Conservation (phyloP, 2,797 vertebrate species). For the Manis pentadactyla region DNA sequence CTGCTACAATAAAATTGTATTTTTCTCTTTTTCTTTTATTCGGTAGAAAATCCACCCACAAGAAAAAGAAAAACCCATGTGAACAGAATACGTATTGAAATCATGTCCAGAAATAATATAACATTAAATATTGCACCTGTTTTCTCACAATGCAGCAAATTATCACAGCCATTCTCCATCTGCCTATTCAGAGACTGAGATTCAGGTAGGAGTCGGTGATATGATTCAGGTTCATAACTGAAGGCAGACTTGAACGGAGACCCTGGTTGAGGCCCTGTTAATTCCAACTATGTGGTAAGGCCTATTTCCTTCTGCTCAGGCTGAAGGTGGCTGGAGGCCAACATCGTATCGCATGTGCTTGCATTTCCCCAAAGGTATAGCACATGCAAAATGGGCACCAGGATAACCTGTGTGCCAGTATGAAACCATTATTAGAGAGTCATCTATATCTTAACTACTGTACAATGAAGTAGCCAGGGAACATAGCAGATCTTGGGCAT, state of each 20-base stretch:
- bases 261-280: not conserved
- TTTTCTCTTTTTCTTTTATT: not conserved
- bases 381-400: not conserved
- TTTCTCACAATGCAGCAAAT: not conserved
- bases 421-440: not conserved
- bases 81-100: not conserved
- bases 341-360: accelerated
- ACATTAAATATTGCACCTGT: accelerated
- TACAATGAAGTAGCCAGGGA: not conserved
- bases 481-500: accelerated
- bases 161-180: not conserved
- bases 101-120: no score
- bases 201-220: not conserved
- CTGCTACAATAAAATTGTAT: not conserved
- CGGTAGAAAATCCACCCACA: not conserved
- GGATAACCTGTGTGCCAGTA: accelerated
- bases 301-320: no score
- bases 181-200: not conserved
- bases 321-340: not conserved
- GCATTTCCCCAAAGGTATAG: not conserved
- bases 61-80: not conserved
- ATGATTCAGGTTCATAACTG: not conserved
- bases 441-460: not conserved
- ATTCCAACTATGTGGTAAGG: not conserved
- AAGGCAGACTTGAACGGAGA: not conserved